phyloP scores from a whole-genome alignment of 2,888 invertebrate species.

The Limnephilus rhombicus region DNA sequence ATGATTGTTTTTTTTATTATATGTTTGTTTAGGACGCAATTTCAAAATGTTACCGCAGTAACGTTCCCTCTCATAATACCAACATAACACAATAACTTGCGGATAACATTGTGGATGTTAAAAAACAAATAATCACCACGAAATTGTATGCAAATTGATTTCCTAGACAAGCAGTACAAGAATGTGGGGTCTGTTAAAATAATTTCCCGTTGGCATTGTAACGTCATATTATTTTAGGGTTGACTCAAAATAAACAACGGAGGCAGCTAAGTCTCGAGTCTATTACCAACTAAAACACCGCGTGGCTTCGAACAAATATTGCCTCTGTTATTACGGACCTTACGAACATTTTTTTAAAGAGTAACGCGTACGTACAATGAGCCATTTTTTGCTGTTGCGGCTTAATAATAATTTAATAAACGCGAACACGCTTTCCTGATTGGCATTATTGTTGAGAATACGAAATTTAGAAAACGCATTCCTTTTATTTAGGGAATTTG shows the following conservation, averaged over 20 bases:
- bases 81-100: conserved; percentile 15
- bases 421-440: not conserved
- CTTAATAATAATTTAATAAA: not conserved
- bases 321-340: not conserved
- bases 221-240: conserved; percentile 44
- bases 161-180: conserved; percentile 9
- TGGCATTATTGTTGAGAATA: too few relatives aligned
- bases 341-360: not conserved
- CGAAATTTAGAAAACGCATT: too few relatives aligned
- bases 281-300: conserved; percentile 20
- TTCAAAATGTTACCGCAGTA: not conserved
- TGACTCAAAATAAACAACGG: conserved; percentile 27
- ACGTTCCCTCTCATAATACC: not conserved
- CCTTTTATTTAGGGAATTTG: too few relatives aligned
- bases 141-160: conserved; percentile 53
- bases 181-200: not conserved
- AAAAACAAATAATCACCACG: conserved; percentile 53
- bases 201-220: conserved; percentile 4
- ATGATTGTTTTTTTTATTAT: not conserved
- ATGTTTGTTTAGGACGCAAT: conserved; percentile 31
- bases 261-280: conserved; percentile 32
- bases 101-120: conserved; percentile 26
- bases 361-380: too few relatives aligned
- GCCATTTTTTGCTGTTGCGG: not conserved
- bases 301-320: not conserved